Percentiles rank a stretch among this genome's conserved stretches.
Evolutionary conservation across 2,797 vertebrate genomes (phyloP).

Genomic region (Apogon talboti): DNA sequence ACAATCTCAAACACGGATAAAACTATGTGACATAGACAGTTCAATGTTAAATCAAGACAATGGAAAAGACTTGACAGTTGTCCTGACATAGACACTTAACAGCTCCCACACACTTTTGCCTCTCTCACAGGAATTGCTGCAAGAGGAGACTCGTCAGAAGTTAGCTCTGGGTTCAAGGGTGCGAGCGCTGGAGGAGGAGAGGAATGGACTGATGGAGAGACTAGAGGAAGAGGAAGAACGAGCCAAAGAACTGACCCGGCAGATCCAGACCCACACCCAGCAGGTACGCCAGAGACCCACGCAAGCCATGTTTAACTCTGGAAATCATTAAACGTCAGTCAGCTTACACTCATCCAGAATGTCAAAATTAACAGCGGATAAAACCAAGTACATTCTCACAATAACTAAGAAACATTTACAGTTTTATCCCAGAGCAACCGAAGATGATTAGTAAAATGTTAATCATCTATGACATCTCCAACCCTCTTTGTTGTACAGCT

Average conservation of each 20-base stretch:
- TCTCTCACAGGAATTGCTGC: conserved; percentile 89
- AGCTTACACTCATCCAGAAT: not conserved
- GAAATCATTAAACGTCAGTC: not conserved
- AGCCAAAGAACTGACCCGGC: conserved; percentile 84
- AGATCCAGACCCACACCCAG: conserved; percentile 88
- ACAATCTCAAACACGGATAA: conserved; percentile 14
- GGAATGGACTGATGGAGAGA: conserved; percentile 90
- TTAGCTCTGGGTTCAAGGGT: conserved; percentile 88
- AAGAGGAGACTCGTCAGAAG: conserved; percentile 97
- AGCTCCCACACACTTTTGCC: conserved; percentile 45
- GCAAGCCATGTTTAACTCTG: too few species aligned
- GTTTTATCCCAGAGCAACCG: too few species aligned
- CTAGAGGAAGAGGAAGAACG: conserved; percentile 95
- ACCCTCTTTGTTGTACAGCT: conserved; percentile 76
- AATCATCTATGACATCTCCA: not conserved
- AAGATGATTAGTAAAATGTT: not conserved
- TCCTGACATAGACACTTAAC: not conserved
- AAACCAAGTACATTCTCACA: too few species aligned
- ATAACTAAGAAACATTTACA: too few species aligned
- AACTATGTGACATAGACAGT: too few species aligned
- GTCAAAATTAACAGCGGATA: not conserved
- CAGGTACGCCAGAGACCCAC: conserved; percentile 81
- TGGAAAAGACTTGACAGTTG: conserved; percentile 33
- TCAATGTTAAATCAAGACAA: not conserved
- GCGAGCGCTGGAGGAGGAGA: conserved; percentile 95